Evolutionary conservation across 2,113 vertebrate species (phyloP), one percentile per base, ranked within the genome.

Genomic region (Varanus komodoensis): DNA sequence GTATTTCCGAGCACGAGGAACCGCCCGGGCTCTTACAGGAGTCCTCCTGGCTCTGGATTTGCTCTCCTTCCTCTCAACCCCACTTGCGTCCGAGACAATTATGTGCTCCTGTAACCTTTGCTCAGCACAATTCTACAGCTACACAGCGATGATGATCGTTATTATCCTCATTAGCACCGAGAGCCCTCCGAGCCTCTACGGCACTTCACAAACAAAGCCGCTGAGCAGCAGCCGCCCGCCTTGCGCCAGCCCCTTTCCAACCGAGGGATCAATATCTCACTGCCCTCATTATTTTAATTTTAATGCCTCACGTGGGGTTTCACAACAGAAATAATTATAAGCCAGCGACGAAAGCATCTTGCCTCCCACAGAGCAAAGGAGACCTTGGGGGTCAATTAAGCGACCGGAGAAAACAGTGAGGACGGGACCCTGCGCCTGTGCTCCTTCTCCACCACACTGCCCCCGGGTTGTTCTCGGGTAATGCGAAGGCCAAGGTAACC

Each of bases 371-470:
- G 90, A 93, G 92, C 87, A 14, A 87, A 92, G 80, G 93, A 88
- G 85, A 93, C 94, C 93, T 94, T 2, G 64, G 95, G 93, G 94
- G 89, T 95, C 93, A 93, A 95, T 95, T 95, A 94, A 1, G 32
- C 34, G 91, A 89, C 94, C 91, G 89, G 85, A 95, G 92, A 93
- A 93, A 94, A 93, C 82, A 94, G 88, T 77, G 90, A 88, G 87
- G 94, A 87, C 90, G 77, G 73, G 69, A 91, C 89, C 90, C 89
- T 73, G 91, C 87, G 90, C 84, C 74, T 84, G 86, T 71, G 50
- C 57, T 61, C 0, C 29, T 89, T 93, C 89, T 86, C 57, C 8
- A 25, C 74, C 89, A 71, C 4, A 61, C 38, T 17, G 82, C 67
- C 61, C 75, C 64, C 94, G 93, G 90, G 93, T 95, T 94, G 87